These are phyloP conservation scores for Hypotaenidia philippensis DNA, from an alignment of 2,797 vertebrate genomes.

Conservation along the genomic window DNA sequence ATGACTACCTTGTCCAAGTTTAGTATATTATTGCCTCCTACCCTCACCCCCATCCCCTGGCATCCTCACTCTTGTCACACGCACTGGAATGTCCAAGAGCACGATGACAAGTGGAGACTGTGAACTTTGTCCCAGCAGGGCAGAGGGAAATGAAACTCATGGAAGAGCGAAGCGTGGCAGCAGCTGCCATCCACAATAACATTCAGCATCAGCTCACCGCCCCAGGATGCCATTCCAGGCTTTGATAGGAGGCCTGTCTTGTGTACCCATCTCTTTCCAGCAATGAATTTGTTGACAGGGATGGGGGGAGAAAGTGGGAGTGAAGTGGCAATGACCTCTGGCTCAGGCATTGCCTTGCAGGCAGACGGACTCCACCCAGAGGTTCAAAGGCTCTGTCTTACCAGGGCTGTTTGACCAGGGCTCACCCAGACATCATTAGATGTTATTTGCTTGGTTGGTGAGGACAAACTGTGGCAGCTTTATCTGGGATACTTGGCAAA, in stretches of 20 bases:
- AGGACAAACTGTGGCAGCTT: not conserved
- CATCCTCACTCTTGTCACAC: not conserved
- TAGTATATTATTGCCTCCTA: not conserved
- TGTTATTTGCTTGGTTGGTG: not conserved
- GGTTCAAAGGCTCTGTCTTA: not conserved
- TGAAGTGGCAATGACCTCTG: not conserved
- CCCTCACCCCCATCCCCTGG: not conserved
- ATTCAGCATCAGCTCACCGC: not conserved
- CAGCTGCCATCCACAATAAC: not conserved
- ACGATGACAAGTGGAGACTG: not conserved
- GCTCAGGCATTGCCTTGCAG: not conserved
- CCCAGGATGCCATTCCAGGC: not conserved
- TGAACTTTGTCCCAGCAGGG: not conserved
- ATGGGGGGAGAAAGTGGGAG: not conserved
- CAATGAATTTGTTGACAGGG: not conserved
- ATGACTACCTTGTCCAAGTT: not conserved
- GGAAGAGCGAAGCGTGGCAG: accelerated
- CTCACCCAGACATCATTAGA: not conserved
- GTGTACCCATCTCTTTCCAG: not conserved
- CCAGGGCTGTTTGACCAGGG: not conserved
- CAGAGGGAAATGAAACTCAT: not conserved
- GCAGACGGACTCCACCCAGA: not conserved
- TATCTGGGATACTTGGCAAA: not conserved
- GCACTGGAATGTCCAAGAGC: not conserved
- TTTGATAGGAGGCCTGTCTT: not conserved